Conservation (phyloP, 2,888 invertebrate species). For the Sinohyriopsis cumingii region DNA sequence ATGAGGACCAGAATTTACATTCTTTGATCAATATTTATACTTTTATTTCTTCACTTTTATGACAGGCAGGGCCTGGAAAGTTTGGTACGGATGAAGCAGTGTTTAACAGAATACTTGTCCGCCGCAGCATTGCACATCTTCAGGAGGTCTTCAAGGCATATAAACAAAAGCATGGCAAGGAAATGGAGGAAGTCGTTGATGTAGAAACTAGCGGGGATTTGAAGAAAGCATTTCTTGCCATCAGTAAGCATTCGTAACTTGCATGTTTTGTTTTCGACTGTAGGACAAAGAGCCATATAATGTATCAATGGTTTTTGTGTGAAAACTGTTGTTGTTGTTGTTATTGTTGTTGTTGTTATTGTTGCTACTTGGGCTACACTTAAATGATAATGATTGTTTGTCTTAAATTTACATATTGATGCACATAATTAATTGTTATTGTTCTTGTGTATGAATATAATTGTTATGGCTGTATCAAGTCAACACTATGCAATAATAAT, state of each 20-base stretch:
- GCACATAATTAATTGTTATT: no score
- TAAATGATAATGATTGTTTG: no score
- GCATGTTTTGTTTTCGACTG: not conserved
- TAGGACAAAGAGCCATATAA: not conserved
- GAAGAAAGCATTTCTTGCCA: conserved; percentile 36
- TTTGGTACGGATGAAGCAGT: conserved; percentile 54
- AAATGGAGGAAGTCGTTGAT: conserved; percentile 35
- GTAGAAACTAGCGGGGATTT: conserved; percentile 46
- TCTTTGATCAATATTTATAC: not conserved
- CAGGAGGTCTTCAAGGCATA: conserved; percentile 45
- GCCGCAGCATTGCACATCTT: conserved; percentile 43
- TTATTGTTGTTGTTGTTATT: no score
- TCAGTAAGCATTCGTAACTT: conserved; percentile 29
- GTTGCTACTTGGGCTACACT: no score
- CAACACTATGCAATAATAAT: no score
- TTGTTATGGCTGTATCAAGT: not conserved
- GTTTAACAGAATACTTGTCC: conserved; percentile 48
- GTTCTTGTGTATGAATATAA: no score
- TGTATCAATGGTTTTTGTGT: no score
- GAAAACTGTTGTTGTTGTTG: no score
- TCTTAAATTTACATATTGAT: no score
- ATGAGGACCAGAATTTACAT: not conserved
- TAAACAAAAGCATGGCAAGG: conserved; percentile 23
- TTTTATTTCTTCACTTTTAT: not conserved
- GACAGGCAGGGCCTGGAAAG: conserved; percentile 48